phyloP scores from a whole-genome alignment of 2,113 vertebrate genomes.

The Piaya cayana region DNA sequence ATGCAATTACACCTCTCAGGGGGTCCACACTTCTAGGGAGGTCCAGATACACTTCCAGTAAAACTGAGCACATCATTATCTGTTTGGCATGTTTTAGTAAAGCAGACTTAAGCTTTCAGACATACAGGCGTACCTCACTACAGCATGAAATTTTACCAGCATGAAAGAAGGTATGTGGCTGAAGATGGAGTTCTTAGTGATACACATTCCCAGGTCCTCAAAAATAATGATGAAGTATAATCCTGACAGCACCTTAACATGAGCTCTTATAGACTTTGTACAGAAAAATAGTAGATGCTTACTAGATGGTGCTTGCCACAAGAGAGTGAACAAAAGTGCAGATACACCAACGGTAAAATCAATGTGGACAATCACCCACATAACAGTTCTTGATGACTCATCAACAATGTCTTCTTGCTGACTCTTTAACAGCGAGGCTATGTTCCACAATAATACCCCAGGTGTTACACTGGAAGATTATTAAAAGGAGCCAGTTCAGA shows the following conservation, averaged over 20 bases:
- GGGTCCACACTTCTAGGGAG: not conserved
- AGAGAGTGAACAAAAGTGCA: not conserved
- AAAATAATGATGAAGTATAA: not conserved
- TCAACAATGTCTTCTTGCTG: not conserved
- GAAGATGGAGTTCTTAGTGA: not conserved
- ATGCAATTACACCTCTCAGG: accelerated
- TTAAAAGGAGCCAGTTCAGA: not conserved
- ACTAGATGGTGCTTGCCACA: not conserved
- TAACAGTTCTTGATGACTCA: not conserved
- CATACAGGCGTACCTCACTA: not conserved
- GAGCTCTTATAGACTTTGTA: not conserved
- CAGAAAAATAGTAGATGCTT: not conserved
- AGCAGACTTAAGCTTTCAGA: not conserved
- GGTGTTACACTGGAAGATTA: not conserved
- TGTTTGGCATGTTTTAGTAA: not conserved
- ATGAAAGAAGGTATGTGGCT: not conserved
- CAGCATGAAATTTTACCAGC: not conserved
- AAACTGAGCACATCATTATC: not conserved
- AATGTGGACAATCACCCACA: not conserved
- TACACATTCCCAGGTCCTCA: not conserved
- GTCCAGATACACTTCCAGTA: not conserved
- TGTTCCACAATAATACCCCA: not conserved
- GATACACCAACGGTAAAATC: not conserved
- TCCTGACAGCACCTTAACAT: not conserved
- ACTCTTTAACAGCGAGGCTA: not conserved